Evolutionary conservation across 2,888 invertebrate species (phyloP), one percentile per base, ranked within the genome.

Genomic region (Dryobotodes eremita): DNA sequence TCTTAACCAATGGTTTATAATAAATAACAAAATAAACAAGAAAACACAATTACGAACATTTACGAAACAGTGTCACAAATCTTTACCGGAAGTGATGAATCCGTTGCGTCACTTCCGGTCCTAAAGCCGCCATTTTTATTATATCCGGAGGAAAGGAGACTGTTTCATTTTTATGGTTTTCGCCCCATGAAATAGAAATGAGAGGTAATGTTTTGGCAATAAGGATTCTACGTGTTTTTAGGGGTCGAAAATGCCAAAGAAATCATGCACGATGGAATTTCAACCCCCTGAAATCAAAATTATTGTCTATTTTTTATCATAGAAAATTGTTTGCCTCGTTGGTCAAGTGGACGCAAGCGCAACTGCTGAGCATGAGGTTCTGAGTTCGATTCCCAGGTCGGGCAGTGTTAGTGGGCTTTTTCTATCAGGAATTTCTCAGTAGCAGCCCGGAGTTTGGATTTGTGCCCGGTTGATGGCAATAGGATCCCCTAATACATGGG

Each of bases 41-140:
- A 88, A 89, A 89, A 90, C 82, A 86, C 92, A 91, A 92, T 92
- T 90, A 92, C 69, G 70, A 46, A 59, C 71, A 68, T 77, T 83
- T 59, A 68, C 74, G 48, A n/a, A 57, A 81, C 82, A 84, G 68
- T 61, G 55, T 70, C 66, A 81, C 61, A 73, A 71, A 76, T 75
- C 61, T 79, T 46, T 48, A 79, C 59, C 87, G 92, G 92, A 92
- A 83, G 84, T 88, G 80, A 81, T 82, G 89, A 81, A 90, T 89
- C 90, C 89, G 88, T 79, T 86, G 17, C 84, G 87, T 86, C 88
- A 86, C 81, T 86, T 91, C 92, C 92, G 89, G 79, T 84, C 79
- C 84, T 78, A 85, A 80, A 62, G 75, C 86, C 86, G 87, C 89
- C 76, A 79, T 86, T 75, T 87, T 86, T 85, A 85, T 82, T 72